Base-by-base conservation (phyloP, 2,113 vertebrate species). In the Thamnophis sirtalis region DNA sequence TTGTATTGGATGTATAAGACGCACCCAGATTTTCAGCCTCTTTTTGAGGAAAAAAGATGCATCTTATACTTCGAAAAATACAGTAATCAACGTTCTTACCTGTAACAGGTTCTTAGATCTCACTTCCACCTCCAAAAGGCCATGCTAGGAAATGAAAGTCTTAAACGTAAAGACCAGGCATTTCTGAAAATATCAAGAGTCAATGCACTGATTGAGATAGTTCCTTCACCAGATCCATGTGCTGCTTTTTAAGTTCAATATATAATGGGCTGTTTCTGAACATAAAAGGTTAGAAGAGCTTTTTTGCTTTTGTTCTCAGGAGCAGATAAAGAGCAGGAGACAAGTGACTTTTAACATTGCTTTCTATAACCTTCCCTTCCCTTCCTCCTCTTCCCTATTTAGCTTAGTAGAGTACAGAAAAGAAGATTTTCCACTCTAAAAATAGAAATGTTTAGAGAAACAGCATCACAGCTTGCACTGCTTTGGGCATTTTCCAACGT, bases 31-130 rank as follows among this genome's bases (percentile, higher is more conserved):
- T 43, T 43, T 43, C 43, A 43, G 43, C 43, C 43, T 43, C 43
- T 43, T 43, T 43, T 43, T 43, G 43, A 43, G 43, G 43, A 43
- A 43, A 43, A 43, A 43, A 43, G 1, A 43, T 43, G 43, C 43
- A 43, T 43, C 43, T 43, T 43, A 43, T 43, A 43, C 43, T 43
- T 3, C 3, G 43, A 43, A 43, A 43, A 43, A 43, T 43, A 43
- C 3, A 3, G 43, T 43, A 91, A 91, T 91, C 86, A 50, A 50
- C 86, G 90, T 21, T 21, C 9, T 15, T 86, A 48, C 38, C 80
- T 60, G 55, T 33, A 90, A 60, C n/a, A 58, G 84, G 55, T 91
- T 84, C 17, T 91, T 91, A 54, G 90, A 56, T 91, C 55, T 91
- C 84, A 86, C 5, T 86, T 91, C 84, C 10, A 38, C 28, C 24